phyloP scores from a whole-genome alignment of 2,113 vertebrate genomes.

The Callipepla squamata region DNA sequence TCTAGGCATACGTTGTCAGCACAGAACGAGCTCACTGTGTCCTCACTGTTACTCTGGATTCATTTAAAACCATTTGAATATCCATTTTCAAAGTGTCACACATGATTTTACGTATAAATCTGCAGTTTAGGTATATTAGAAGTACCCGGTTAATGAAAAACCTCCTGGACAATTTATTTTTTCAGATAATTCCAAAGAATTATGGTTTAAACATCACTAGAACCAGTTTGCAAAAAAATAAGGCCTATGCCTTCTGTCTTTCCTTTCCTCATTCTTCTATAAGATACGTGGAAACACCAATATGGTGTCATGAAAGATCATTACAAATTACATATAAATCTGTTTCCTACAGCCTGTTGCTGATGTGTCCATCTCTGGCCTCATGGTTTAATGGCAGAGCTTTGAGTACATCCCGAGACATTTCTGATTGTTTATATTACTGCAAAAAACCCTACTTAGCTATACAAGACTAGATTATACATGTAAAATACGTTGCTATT shows the following conservation, averaged over 20 bases:
- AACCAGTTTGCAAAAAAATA: background rate
- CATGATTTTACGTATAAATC: background rate
- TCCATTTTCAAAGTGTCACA: background rate
- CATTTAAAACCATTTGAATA: background rate
- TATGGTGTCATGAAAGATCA: background rate
- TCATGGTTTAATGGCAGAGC: background rate
- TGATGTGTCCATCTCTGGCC: background rate
- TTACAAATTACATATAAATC: background rate
- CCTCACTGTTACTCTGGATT: background rate
- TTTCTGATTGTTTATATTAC: background rate
- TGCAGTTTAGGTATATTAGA: background rate
- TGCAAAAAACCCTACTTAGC: background rate
- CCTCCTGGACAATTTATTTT: background rate
- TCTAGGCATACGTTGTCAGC: background rate
- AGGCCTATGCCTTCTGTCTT: constrained; percentile 2
- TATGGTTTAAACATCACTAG: background rate
- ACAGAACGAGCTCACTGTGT: background rate
- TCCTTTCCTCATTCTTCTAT: background rate
- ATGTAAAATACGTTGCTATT: background rate
- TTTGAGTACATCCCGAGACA: background rate
- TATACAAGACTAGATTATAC: background rate
- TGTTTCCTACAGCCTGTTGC: background rate
- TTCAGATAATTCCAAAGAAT: background rate
- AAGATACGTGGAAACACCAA: background rate
- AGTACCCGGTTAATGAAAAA: background rate